Percentiles rank a stretch among this genome's conserved stretches.
These are phyloP conservation scores for Metaphire vulgaris DNA, from an alignment of 1,140 invertebrate genomes.

Conservation along the genomic window DNA sequence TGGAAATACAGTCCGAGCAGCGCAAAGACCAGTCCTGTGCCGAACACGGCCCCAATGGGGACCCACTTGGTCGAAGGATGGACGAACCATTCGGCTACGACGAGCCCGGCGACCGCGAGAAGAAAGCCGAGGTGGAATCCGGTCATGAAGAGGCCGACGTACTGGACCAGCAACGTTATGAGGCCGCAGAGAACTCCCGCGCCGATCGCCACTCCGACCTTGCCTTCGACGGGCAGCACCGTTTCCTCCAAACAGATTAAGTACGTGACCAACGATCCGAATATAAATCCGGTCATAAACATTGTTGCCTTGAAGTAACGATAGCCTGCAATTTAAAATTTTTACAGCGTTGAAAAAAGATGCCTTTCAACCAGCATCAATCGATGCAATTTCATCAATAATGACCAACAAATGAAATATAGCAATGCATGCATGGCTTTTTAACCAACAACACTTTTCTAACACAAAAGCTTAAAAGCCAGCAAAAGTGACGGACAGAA, in stretches of 20 bases:
- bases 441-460: no score
- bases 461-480: no score
- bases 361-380: not conserved
- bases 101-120: slow-evolving; percentile 57
- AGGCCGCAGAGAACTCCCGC: slow-evolving; percentile 71
- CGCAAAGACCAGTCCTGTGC: slow-evolving; percentile 63
- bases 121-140: slow-evolving; percentile 69
- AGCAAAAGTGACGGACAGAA: no score
- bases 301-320: slow-evolving; percentile 81
- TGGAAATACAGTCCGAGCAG: slow-evolving; percentile 68
- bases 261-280: slow-evolving; percentile 71
- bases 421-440: no score
- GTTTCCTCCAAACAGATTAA: slow-evolving; percentile 70
- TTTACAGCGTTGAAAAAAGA: slow-evolving; percentile 29
- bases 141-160: slow-evolving; percentile 73
- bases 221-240: slow-evolving; percentile 65
- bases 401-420: not conserved
- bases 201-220: slow-evolving; percentile 65
- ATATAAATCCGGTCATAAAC: slow-evolving; percentile 79
- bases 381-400: not conserved
- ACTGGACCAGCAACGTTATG: slow-evolving; percentile 71
- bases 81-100: slow-evolving; percentile 44
- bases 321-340: slow-evolving; percentile 65
- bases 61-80: slow-evolving; percentile 60
- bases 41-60: slow-evolving; percentile 62